Evolutionary conservation across 2,113 vertebrate species (phyloP).

Genomic region (Oceanites oceanicus): DNA sequence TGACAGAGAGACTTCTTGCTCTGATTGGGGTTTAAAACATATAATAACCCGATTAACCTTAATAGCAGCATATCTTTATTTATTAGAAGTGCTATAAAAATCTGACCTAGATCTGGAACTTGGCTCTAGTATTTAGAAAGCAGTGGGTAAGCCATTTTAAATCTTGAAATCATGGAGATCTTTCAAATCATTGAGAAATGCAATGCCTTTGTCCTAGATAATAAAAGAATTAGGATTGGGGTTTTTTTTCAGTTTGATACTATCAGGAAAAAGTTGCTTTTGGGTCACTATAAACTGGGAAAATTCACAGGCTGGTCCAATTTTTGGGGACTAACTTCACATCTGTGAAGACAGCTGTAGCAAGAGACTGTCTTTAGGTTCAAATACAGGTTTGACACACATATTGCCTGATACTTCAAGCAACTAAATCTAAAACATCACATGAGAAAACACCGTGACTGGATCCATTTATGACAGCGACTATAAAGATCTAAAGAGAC

Average conservation of each 20-base stretch:
- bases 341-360: background rate
- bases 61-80: background rate
- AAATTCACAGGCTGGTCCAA: background rate
- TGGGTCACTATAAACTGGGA: background rate
- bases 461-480: background rate
- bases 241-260: background rate
- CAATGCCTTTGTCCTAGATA: background rate
- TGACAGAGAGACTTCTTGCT: background rate
- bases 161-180: background rate
- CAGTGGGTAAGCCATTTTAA: background rate
- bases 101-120: background rate
- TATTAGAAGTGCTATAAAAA: background rate
- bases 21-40: background rate
- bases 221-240: background rate
- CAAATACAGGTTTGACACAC: background rate
- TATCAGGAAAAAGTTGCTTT: background rate
- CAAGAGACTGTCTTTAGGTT: background rate
- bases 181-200: background rate
- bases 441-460: background rate
- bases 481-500: background rate
- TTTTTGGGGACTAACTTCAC: background rate
- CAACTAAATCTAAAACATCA: background rate
- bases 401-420: background rate
- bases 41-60: background rate
- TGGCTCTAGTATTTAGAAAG: background rate